Evolutionary conservation across 2,113 vertebrate species (phyloP).

Genomic region (Lagopus leucura): DNA sequence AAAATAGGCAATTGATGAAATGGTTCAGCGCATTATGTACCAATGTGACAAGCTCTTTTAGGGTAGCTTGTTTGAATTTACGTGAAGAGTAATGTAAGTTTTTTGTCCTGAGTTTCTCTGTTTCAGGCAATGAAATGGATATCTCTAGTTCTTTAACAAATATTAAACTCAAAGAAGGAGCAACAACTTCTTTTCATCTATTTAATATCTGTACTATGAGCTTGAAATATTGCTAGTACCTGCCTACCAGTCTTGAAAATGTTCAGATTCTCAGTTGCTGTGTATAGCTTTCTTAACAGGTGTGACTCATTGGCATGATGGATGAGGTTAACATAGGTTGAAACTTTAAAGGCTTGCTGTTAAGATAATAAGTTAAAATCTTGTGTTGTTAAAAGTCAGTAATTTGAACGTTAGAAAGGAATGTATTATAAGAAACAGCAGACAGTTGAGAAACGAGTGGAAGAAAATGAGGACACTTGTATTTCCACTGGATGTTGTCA

Average conservation of each 20-base stretch:
- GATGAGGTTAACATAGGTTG: background rate
- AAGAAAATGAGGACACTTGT: slow-evolving; percentile 7
- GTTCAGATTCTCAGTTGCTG: background rate
- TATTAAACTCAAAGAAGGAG: background rate
- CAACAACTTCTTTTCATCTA: background rate
- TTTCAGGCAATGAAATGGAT: background rate
- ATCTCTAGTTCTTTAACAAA: background rate
- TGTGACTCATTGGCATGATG: background rate
- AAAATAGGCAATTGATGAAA: background rate
- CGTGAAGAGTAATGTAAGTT: background rate
- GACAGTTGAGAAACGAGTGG: slow-evolving; percentile 8
- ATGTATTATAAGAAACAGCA: slow-evolving; percentile 12
- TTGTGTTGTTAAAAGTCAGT: slow-evolving; percentile 27
- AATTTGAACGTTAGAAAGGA: slow-evolving; percentile 34
- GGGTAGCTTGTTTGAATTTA: background rate
- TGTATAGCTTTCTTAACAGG: background rate
- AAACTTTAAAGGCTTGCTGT: background rate
- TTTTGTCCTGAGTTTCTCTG: background rate
- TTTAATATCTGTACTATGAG: background rate
- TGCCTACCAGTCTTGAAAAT: background rate
- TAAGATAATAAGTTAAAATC: slow-evolving; percentile 17
- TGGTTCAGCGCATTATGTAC: background rate
- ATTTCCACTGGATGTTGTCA: slow-evolving; percentile 4
- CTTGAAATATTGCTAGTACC: background rate
- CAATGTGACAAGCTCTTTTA: background rate